Evolutionary conservation across 2,113 vertebrate species (phyloP).

Genomic region (Ctenomys sociabilis): DNA sequence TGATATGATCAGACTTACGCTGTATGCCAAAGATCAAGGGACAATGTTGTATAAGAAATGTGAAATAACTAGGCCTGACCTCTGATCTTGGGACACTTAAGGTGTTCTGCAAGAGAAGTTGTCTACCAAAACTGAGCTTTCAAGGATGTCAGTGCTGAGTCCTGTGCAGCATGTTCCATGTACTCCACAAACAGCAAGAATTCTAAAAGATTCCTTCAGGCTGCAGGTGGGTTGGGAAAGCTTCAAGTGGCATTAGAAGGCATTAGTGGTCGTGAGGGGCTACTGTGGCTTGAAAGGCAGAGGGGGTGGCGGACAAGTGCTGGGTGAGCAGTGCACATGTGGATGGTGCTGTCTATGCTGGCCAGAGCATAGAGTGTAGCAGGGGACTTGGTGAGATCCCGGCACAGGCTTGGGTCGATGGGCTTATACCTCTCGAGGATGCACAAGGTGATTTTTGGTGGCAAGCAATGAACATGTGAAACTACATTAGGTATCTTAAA

Average conservation of each 20-base stretch:
- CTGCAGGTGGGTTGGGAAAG: fast-evolving
- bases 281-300: neutral
- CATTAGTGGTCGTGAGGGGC: neutral
- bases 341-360: too few relatives aligned
- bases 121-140: neutral
- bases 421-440: neutral
- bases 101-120: neutral
- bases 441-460: neutral
- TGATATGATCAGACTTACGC: neutral
- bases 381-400: neutral
- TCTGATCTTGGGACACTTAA: neutral
- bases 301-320: neutral
- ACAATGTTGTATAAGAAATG: neutral
- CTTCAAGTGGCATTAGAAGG: neutral
- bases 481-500: neutral
- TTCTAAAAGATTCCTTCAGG: neutral
- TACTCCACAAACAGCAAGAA: neutral
- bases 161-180: neutral
- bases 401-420: neutral
- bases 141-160: neutral
- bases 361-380: too few relatives aligned
- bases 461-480: neutral
- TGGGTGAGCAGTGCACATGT: neutral
- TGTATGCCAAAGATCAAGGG: neutral
- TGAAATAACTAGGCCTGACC: neutral